Percentiles rank a stretch among this genome's conserved stretches.
Conservation (phyloP, 2,797 vertebrate species). For the Coluber constrictor region DNA sequence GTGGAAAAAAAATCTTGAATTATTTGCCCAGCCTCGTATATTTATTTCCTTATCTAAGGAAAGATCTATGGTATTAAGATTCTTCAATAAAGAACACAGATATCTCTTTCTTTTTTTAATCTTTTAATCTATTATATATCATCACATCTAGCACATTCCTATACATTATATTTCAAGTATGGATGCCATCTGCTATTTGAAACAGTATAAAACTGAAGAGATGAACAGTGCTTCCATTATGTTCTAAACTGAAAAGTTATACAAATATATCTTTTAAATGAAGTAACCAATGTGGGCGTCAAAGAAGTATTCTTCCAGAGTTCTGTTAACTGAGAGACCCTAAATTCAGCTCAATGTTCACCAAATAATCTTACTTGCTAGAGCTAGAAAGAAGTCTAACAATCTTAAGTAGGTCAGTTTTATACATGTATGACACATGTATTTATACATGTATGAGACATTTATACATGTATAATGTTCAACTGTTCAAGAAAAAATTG, state of each 20-base stretch:
- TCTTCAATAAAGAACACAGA: not conserved
- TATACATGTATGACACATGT: not conserved
- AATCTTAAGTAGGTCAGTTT: not conserved
- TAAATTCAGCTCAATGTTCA: not conserved
- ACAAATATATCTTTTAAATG: not conserved
- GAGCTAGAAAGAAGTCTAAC: not conserved
- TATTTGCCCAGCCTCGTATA: not conserved
- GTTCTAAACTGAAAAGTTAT: not conserved
- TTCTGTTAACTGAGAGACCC: too few relatives aligned
- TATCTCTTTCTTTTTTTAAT: not conserved
- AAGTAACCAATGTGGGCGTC: not conserved
- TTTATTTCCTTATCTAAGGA: not conserved
- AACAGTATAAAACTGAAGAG: not conserved
- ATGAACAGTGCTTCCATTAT: not conserved
- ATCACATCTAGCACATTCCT: not conserved
- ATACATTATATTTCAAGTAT: not conserved
- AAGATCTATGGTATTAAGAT: not conserved
- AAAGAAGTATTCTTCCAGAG: not conserved
- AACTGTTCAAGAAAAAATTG: not conserved
- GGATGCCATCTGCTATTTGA: not conserved
- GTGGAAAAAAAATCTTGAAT: not conserved
- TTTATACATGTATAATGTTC: not conserved
- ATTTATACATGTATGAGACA: not conserved
- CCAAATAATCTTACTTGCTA: not conserved
- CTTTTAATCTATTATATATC: not conserved